phyloP scores from a whole-genome alignment of 2,797 vertebrate species.

The Champsocephalus esox region DNA sequence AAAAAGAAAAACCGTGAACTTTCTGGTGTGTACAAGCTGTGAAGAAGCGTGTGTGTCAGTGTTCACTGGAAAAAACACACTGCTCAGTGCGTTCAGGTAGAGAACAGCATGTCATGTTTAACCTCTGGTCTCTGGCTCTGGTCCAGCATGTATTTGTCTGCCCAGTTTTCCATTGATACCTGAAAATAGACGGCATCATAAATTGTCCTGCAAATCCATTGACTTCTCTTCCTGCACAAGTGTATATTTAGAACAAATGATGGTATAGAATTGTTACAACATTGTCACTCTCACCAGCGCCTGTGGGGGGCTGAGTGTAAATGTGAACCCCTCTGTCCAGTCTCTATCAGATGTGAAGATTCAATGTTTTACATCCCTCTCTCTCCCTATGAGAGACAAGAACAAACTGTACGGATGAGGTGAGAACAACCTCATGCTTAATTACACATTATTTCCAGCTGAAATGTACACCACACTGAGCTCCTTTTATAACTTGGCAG shows the following conservation, averaged over 20 bases:
- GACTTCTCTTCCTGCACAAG: background rate
- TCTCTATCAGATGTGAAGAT: slow-evolving; percentile 69
- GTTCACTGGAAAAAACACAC: slow-evolving; percentile 6
- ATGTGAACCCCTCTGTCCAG: slow-evolving; percentile 75
- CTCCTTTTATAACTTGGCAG: slow-evolving; percentile 69
- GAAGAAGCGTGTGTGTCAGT: slow-evolving; percentile 4
- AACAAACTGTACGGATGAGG: slow-evolving; percentile 3
- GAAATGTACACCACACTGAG: slow-evolving; percentile 54
- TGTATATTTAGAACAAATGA: slow-evolving; percentile 2
- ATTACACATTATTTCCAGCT: slow-evolving; percentile 62
- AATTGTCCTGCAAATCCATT: background rate
- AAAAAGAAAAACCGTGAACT: background rate
- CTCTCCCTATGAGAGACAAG: background rate
- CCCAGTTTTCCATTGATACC: slow-evolving; percentile 3
- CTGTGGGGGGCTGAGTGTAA: slow-evolving; percentile 76
- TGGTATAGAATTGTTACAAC: slow-evolving; percentile 12
- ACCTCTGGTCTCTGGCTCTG: slow-evolving; percentile 54
- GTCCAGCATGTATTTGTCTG: slow-evolving; percentile 44
- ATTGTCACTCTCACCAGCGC: slow-evolving; percentile 77
- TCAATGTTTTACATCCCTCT: slow-evolving; percentile 25
- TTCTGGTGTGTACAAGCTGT: background rate
- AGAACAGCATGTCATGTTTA: slow-evolving; percentile 58
- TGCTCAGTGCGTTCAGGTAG: background rate
- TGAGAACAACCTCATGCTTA: slow-evolving; percentile 5
- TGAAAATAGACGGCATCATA: slow-evolving; percentile 2